Base-by-base conservation (phyloP, 1,140 invertebrate genomes). In the Oryctes rhinoceros region DNA sequence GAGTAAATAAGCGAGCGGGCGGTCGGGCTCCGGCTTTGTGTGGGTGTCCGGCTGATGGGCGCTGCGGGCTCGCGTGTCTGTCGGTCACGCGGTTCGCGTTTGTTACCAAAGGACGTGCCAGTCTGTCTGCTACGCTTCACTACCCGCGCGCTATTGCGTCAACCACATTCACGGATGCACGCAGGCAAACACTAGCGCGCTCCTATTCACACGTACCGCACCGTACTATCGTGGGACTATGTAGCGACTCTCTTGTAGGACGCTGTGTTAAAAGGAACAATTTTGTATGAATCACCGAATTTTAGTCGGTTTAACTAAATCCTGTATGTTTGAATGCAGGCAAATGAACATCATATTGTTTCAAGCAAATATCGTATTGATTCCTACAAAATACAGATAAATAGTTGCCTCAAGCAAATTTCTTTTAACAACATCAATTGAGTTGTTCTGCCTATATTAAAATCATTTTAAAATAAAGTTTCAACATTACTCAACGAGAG, bases 101-200 rank as follows among this genome's bases (percentile, higher is more conserved):
- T 15, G 74, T 76, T 76, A 76, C 74, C 37, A 76, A 76, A 76
- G 74, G 74, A 76, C 74, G 74, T 76, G 74, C 74, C 74, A 44
- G 74, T 48, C 74, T 76, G 74, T 76, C 74, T 76, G 74, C 74
- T 44, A 76, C 74, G 74, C 74, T 76, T 76, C 74, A 76, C 30
- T 76, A 76, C 35, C 74, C 74, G 74, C 44, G 74, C 65, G 30
- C 65, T 67, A 76, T 76, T 76, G 74, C 74, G 74, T 76, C 74
- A 76, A 76, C 74, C 74, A 35, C 74, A 76, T 76, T 76, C 74
- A 76, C 74, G 15, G 74, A 76, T 48, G 37, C 74, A 47, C 37
- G 6, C 20, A 44, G 7, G 20, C 67, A 20, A 71, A 76, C 74
- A 24, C 65, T 13, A 11, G 11, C 65, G 65, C n/a, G 65, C 65